Evolutionary conservation across 2,797 vertebrate genomes (phyloP).

Genomic region (Helicolenus hilgendorfi): DNA sequence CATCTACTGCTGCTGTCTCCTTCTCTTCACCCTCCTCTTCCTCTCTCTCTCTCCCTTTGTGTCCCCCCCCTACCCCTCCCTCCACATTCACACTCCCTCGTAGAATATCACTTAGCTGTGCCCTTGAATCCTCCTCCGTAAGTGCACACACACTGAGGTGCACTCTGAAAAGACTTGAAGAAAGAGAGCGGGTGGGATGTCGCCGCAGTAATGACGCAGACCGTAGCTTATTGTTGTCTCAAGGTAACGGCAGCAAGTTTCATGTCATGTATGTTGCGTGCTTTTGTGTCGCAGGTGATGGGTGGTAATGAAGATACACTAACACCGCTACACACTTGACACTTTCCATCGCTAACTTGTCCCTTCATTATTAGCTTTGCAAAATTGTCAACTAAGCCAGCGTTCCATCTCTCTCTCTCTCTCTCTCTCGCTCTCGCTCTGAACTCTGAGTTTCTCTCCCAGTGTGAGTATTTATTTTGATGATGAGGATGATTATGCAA

Average conservation of each 20-base stretch:
- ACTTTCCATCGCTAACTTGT: slow-evolving; percentile 18
- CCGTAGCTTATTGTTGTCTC: slow-evolving; percentile 51
- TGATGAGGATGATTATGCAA: slow-evolving; percentile 83
- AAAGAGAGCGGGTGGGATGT: slow-evolving; percentile 65
- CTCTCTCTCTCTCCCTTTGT: slow-evolving; percentile 66
- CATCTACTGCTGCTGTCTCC: slow-evolving; percentile 77
- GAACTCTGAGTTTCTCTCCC: slow-evolving; percentile 81
- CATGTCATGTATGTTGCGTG: slow-evolving; percentile 1
- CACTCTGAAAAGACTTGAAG: slow-evolving; percentile 75
- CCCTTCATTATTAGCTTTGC: slow-evolving; percentile 56
- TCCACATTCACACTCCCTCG: slow-evolving; percentile 69
- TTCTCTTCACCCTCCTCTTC: slow-evolving; percentile 69
- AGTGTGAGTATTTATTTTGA: slow-evolving; percentile 80
- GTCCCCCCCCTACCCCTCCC: slow-evolving; percentile 46
- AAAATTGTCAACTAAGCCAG: slow-evolving; percentile 35
- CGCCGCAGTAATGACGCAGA: slow-evolving; percentile 46
- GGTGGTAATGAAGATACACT: slow-evolving; percentile 52
- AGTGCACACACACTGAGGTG: slow-evolving; percentile 60
- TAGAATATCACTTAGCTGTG: slow-evolving; percentile 86
- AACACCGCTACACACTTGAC: slow-evolving; percentile 13
- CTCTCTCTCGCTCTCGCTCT: slow-evolving; percentile 29
- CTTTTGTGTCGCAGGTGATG: slow-evolving; percentile 28
- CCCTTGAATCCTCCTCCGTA: slow-evolving; percentile 86
- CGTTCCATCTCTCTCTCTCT: slow-evolving; percentile 19
- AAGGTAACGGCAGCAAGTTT: slow-evolving; percentile 52